Base-by-base conservation (phyloP, 2,113 vertebrate species). In the Zosterops pallidus region DNA sequence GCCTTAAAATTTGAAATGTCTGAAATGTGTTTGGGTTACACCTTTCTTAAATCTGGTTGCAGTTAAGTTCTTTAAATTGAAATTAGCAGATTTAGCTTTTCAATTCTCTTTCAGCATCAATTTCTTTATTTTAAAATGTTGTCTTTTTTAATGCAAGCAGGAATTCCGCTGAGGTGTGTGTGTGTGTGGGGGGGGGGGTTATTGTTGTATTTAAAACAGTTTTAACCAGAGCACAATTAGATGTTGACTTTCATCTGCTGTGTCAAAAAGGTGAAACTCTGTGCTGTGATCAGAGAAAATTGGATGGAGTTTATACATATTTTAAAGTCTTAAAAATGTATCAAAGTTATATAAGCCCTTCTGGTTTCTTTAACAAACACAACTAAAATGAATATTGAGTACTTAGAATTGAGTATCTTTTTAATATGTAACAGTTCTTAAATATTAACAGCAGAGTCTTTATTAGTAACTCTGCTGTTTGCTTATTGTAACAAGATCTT, bases 251-350 rank as follows among this genome's bases (percentile, higher is more conserved):
- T 95, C 86, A 96, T 77, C 97, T 99, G 63, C 85, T 95, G 14
- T 98, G 98, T 91, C 98, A 99, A 37, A 96, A 97, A 60, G 98
- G 98, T 75, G 97, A 98, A 77, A 84, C 98, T 35, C 82, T 99
- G 33, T 98, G 97, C 95, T 98, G 94, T 67, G 98, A 99, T 97
- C 97, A 98, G 71, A 98, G 97, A 86, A 99, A 99, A 97, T 97
- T 98, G 52, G 98, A 99, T 71, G 98, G 98, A 24, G 97, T 99
- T 85, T 98, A 99, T 97, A 99, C 97, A 98, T 98, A 97, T 98
- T 97, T 77, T 97, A 84, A 94, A 71, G 52, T 80, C 39, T 65
- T 79, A n/a, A 95, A 75, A 72, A 56, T 20, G 18, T 80, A 86
- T 84, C 47, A 7, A 74, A 79, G 35, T 68, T 84, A 12, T 53